phyloP scores from a whole-genome alignment of 1,140 invertebrate genomes.

The Ips typographus region DNA sequence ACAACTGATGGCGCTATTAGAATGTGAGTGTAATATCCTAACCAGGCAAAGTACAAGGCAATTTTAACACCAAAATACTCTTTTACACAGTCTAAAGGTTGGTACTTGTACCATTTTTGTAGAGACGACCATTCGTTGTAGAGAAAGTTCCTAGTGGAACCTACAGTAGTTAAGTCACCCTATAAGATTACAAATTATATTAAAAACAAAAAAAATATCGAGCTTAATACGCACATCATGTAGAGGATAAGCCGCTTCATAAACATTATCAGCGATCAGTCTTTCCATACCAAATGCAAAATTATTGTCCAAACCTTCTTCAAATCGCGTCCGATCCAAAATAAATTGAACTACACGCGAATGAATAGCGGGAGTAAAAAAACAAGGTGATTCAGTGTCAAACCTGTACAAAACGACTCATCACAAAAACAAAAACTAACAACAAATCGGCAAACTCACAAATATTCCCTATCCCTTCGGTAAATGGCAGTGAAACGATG shows the following conservation, averaged over 20 bases:
- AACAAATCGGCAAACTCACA: slow-evolving; percentile 60
- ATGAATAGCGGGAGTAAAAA: slow-evolving; percentile 83
- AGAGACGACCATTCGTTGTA: slow-evolving; percentile 86
- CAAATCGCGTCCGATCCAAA: slow-evolving; percentile 82
- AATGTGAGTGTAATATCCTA: slow-evolving; percentile 95
- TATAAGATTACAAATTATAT: slow-evolving; percentile 48
- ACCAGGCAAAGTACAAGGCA: slow-evolving; percentile 92
- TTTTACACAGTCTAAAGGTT: slow-evolving; percentile 85
- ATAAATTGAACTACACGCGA: slow-evolving; percentile 91
- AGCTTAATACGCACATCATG: slow-evolving; percentile 73
- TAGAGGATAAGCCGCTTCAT: slow-evolving; percentile 84
- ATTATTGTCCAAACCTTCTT: slow-evolving; percentile 62
- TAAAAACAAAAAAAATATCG: neutral
- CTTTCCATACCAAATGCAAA: slow-evolving; percentile 84
- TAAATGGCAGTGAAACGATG: slow-evolving; percentile 81
- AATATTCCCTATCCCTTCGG: slow-evolving; percentile 82
- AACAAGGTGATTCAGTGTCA: slow-evolving; percentile 75
- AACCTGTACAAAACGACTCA: slow-evolving; percentile 64
- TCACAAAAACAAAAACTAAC: slow-evolving; percentile 1
- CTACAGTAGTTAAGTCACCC: slow-evolving; percentile 69
- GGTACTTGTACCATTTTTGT: slow-evolving; percentile 78
- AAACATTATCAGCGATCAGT: slow-evolving; percentile 74
- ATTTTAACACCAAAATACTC: slow-evolving; percentile 95
- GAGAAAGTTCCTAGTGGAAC: slow-evolving; percentile 74
- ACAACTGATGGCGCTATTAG: slow-evolving; percentile 83